These are phyloP conservation scores for Macrocentrus cingulum DNA, from an alignment of 1,140 invertebrate species.

Conservation along the genomic window DNA sequence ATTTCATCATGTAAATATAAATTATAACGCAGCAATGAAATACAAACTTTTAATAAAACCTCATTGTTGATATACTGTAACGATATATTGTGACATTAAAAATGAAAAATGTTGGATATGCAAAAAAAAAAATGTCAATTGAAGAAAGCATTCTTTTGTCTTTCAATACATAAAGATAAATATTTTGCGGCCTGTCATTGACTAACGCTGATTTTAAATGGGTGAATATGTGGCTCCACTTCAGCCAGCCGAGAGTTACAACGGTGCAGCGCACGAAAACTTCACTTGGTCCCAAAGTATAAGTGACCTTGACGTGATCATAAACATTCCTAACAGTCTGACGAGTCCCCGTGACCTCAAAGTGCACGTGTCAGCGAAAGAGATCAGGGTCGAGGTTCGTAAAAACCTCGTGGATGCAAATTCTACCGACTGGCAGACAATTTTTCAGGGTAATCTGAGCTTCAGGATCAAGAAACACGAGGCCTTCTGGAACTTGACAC, in stretches of 20 bases:
- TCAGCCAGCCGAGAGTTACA: slow-evolving; percentile 68
- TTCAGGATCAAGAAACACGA: slow-evolving; percentile 74
- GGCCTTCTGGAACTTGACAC: slow-evolving; percentile 78
- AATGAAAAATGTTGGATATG: no score
- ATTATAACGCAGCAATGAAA: no score
- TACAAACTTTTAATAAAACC: no score
- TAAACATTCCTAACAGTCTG: slow-evolving; percentile 66
- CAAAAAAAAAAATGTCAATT: no score
- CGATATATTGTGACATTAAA: no score
- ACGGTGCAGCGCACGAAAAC: slow-evolving; percentile 73
- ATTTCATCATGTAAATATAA: no score
- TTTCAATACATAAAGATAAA: no score
- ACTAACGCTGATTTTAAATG: no score
- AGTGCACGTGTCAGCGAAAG: slow-evolving; percentile 65
- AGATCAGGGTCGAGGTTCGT: slow-evolving; percentile 53
- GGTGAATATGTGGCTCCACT: slow-evolving; percentile 22
- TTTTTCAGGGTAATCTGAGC: slow-evolving; percentile 69
- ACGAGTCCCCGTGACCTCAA: slow-evolving; percentile 67
- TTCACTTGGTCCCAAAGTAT: slow-evolving; percentile 85
- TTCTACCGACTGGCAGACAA: slow-evolving; percentile 45
- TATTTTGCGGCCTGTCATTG: no score
- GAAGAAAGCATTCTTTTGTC: no score
- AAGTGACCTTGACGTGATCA: slow-evolving; percentile 72
- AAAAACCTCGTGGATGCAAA: slow-evolving; percentile 22
- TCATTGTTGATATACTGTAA: no score